Evolutionary conservation across 2,797 vertebrate species (phyloP), one percentile per base, ranked within the genome.

Genomic region (Peromyscus eremicus): DNA sequence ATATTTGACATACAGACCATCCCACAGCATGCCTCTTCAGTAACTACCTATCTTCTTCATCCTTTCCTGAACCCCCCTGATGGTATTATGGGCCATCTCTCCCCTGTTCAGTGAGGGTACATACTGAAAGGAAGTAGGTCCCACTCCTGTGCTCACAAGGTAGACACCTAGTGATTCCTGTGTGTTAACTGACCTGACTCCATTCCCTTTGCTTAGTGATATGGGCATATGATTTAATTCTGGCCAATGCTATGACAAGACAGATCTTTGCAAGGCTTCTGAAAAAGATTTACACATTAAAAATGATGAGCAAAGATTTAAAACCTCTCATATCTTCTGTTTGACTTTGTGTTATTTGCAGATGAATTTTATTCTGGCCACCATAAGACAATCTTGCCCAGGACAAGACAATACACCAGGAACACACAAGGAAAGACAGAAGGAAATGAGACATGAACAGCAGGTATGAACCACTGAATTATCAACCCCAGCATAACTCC

Each of bases 211-310:
- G 43, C 52, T 55, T 88, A 55, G 80, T 79, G 40, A 49, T 43
- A 76, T 14, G 81, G 29, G 43, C 6, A 27, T 73, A 13, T 77
- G 76, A 75, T 89, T 94, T 92, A 88, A 89, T 90, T 96, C 66
- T 87, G 40, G n/a, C 73, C 89, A 87, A 23, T 79, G 71, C 43
- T 75, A 21, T 46, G 55, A 89, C 66, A 94, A 27, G 46, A 34
- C 55, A 90, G 40, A 32, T 87, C 52, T 95, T 82, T 87, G 46
- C 57, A 92, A 80, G 2, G 9, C 43, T 94, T 83, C 52, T 87
- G 52, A 86, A 75, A 91, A 92, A 96, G 43, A 96, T 83, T 37
- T 85, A 27, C 55, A 71, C 73, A 32, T 90, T 75, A 94, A 94
- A 92, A 75, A 21, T 94, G 79, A 93, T 52, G 6, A 13, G 60